Percentiles rank a stretch among this genome's conserved stretches.
These are phyloP conservation scores for Actinia equina DNA, from an alignment of 64 coral and sea anemone genomes.

Conservation along the genomic window DNA sequence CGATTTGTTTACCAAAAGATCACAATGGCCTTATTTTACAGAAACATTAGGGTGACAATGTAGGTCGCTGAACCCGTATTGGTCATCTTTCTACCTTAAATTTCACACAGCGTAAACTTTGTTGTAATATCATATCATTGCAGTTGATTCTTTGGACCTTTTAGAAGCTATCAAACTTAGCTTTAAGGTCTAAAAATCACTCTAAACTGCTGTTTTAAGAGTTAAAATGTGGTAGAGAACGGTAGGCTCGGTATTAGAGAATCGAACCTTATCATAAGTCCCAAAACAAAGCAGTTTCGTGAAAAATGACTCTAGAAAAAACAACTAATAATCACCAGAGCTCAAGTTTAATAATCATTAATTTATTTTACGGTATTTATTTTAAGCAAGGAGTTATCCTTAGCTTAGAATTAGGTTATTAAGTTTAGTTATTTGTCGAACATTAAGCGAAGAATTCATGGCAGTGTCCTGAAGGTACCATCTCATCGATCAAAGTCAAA, in stretches of 20 bases:
- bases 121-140: background rate
- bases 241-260: no score
- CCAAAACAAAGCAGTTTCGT: background rate
- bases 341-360: background rate
- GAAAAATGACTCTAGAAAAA: background rate
- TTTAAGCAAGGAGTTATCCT: background rate
- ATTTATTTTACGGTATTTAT: background rate
- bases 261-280: no score
- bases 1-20: background rate
- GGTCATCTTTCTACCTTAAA: background rate
- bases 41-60: background rate
- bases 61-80: background rate
- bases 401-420: background rate
- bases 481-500: conserved; percentile 20
- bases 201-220: no score
- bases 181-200: no score
- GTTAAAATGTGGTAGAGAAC: no score
- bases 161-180: no score
- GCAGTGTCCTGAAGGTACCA: background rate
- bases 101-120: background rate
- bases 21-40: background rate
- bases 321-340: background rate
- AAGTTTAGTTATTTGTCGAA: background rate
- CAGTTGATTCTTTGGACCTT: background rate
- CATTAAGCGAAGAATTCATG: background rate